Percentiles rank a stretch among this genome's conserved stretches.
Evolutionary conservation across 2,797 vertebrate species (phyloP).

Genomic region (Pseudomugil gertrudae): DNA sequence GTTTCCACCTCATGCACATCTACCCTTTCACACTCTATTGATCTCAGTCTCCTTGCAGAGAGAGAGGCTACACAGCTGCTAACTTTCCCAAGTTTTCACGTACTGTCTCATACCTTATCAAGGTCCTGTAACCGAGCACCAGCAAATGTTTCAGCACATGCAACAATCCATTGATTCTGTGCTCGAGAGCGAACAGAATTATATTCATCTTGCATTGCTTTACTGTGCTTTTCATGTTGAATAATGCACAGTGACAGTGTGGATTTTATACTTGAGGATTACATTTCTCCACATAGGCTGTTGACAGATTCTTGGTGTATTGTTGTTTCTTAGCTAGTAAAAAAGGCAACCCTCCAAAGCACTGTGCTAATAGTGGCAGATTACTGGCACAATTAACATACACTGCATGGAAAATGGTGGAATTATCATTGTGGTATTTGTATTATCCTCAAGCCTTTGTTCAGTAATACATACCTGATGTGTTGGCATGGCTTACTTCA

Average conservation of each 20-base stretch:
- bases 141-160: constrained; percentile 57
- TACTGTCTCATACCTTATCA: constrained; percentile 31
- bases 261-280: constrained; percentile 44
- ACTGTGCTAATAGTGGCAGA: constrained; percentile 66
- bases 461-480: constrained; percentile 67
- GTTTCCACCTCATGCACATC: constrained; percentile 63
- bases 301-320: constrained; percentile 56
- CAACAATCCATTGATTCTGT: constrained; percentile 45
- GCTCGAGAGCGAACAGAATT: constrained; percentile 42
- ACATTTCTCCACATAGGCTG: constrained; percentile 51
- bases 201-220: constrained; percentile 51
- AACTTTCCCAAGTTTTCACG: constrained; percentile 64
- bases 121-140: constrained; percentile 65
- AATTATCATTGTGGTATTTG: constrained; percentile 60
- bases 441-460: constrained; percentile 58
- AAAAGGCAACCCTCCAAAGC: constrained; percentile 25
- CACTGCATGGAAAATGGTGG: constrained; percentile 33
- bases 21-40: constrained; percentile 74
- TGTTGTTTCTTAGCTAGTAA: constrained; percentile 50
- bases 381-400: constrained; percentile 43
- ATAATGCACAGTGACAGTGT: constrained; percentile 56
- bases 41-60: constrained; percentile 60
- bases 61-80: constrained; percentile 71
- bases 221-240: constrained; percentile 56
- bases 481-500: constrained; percentile 30